A percentile compares a stretch with the other conserved stretches of the same genome.
Conservation (phyloP, 2,113 vertebrate species). For the Micronisus gabar region DNA sequence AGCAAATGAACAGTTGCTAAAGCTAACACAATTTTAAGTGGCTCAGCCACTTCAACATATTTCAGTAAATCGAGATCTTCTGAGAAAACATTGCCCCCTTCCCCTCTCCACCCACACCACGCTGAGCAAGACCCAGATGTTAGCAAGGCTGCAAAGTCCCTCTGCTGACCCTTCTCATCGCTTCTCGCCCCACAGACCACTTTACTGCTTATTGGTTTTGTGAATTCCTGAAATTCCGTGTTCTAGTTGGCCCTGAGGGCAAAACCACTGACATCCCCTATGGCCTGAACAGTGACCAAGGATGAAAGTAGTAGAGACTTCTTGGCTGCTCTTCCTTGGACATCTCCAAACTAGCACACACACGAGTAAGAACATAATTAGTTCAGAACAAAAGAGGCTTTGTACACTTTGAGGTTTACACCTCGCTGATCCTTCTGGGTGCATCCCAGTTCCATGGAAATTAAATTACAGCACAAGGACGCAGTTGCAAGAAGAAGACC, state of each 20-base stretch:
- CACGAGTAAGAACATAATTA: not conserved
- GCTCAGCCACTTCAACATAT: constrained; percentile 30
- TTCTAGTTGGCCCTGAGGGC: not conserved
- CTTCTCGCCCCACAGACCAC: not conserved
- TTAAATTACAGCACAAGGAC: not conserved
- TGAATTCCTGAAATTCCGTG: not conserved
- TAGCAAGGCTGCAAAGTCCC: not conserved
- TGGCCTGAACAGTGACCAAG: not conserved
- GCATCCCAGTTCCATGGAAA: not conserved
- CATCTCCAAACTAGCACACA: not conserved
- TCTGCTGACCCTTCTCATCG: not conserved
- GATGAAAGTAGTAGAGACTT: not conserved
- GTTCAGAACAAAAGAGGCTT: not conserved
- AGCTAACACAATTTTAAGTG: constrained; percentile 27
- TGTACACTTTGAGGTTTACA: not conserved
- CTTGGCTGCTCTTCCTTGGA: not conserved
- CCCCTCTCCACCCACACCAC: not conserved
- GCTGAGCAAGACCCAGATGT: not conserved
- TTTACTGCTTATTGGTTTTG: not conserved
- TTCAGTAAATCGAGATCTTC: constrained; percentile 25
- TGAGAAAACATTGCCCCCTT: not conserved
- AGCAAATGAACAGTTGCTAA: not conserved
- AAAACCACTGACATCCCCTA: fast-evolving
- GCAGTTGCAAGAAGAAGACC: not conserved
- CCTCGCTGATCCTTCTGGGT: not conserved